These are phyloP conservation scores for Gastrophryne carolinensis DNA, from an alignment of 2,797 vertebrate genomes.

Conservation along the genomic window DNA sequence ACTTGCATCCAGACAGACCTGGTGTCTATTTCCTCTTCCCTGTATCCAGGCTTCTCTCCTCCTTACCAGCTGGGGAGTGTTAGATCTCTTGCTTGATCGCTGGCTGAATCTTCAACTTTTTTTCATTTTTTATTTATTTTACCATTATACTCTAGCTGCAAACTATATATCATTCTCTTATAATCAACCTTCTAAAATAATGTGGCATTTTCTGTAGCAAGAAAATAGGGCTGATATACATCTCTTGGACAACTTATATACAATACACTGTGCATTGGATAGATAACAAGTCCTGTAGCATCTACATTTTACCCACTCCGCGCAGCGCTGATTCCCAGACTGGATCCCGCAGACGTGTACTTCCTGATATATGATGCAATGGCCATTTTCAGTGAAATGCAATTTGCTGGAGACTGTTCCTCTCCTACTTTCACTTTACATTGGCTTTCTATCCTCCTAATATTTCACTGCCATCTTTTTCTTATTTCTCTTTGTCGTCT, in stretches of 20 bases:
- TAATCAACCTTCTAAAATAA: too few relatives aligned
- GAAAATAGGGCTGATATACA: neutral
- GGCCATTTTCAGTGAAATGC: neutral
- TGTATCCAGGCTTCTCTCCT: neutral
- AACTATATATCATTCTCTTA: too few relatives aligned
- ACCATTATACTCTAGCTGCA: too few relatives aligned
- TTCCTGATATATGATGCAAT: constrained; percentile 9
- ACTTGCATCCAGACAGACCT: constrained; percentile 80
- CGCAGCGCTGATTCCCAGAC: neutral
- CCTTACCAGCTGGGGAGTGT: neutral
- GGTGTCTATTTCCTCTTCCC: neutral
- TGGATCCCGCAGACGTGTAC: neutral
- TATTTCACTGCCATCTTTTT: neutral
- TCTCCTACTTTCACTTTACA: constrained; percentile 3
- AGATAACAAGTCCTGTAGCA: neutral
- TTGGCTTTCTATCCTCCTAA: neutral
- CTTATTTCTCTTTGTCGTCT: neutral
- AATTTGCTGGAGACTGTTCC: neutral
- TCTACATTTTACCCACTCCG: neutral
- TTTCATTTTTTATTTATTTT: too few relatives aligned
- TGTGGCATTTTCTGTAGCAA: too few relatives aligned
- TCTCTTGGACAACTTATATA: neutral
- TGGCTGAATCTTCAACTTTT: too few relatives aligned
- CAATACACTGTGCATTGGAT: neutral
- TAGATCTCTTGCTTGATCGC: too few relatives aligned